Conservation (phyloP, 2,797 vertebrate genomes). For the Syndactyla subalaris region DNA sequence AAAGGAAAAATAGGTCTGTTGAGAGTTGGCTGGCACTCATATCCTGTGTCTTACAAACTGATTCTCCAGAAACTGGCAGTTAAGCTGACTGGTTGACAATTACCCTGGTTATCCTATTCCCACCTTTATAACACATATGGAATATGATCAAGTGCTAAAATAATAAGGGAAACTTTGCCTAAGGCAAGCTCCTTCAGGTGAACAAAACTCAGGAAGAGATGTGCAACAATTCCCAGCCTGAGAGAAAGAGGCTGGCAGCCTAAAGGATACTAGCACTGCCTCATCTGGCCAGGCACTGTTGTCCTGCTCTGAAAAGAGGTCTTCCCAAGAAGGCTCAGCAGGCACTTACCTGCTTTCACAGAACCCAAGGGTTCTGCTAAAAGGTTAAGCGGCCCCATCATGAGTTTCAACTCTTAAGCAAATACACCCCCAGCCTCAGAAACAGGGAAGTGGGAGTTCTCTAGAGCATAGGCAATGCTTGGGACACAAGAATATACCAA, state of each 20-base stretch:
- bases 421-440: neutral
- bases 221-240: neutral
- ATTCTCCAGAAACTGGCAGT: neutral
- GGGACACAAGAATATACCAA: neutral
- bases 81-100: neutral
- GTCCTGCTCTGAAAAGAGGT: neutral
- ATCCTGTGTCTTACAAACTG: neutral
- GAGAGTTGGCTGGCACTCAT: neutral
- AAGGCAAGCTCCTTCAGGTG: neutral
- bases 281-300: neutral
- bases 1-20: neutral
- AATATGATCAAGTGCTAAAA: neutral
- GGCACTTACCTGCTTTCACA: neutral
- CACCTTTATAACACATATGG: neutral
- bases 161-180: neutral
- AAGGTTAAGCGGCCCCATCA: neutral
- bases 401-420: neutral
- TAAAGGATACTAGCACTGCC: neutral
- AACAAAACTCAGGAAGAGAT: neutral
- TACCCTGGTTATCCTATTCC: neutral
- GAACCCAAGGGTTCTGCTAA: neutral
- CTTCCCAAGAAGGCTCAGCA: neutral
- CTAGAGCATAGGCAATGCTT: neutral
- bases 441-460: neutral
- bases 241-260: neutral